Base-by-base conservation (phyloP, 2,888 invertebrate genomes). In the Cryptosula pallasiana region DNA sequence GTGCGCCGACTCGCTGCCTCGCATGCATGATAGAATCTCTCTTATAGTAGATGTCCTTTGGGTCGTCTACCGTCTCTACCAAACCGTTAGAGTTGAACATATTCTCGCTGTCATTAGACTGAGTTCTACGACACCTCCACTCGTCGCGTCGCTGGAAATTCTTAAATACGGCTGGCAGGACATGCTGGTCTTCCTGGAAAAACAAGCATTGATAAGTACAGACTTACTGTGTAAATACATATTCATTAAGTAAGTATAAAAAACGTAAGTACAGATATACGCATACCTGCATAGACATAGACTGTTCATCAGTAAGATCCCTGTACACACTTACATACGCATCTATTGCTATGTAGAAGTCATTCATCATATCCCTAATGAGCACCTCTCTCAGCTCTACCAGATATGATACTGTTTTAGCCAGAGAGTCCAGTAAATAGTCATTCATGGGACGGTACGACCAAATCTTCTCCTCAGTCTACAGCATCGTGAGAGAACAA, bases 311-410 rank as follows among this genome's bases (percentile, higher is more conserved):
- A 16, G 77, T 76, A 9, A 79, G 76, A 55, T 81, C 80, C n/a
- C 79, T 72, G 16, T 80, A 75, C 1, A 78, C 74, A 32, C 77
- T 74, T 54, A 82, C 77, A 75, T 80, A 82, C 45, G 82, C 75
- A 72, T 80, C 79, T 2, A 81, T 81, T 0, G 82, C 80, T 1
- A 79, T 78, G 5, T 76, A 78, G 73, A 78, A 80, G 73, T 81
- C 80, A 16, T 74, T 76, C 76, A 82, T 75, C 78, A 82, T 79
- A 57, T 78, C 76, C 71, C 81, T 79, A 75, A 79, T 76, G 16
- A 81, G 76, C 5, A 76, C 76, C 0, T 74, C 58, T 2, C 81
- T 78, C 0, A 83, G 75, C 23, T 78, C 76, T 16, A 76, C 71
- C 32, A 83, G 75, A 71, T 80, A 78, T 71, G 76, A 75, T 0